These are phyloP conservation scores for Armadillidium nasatum DNA, from an alignment of 1,140 invertebrate species.

Conservation along the genomic window DNA sequence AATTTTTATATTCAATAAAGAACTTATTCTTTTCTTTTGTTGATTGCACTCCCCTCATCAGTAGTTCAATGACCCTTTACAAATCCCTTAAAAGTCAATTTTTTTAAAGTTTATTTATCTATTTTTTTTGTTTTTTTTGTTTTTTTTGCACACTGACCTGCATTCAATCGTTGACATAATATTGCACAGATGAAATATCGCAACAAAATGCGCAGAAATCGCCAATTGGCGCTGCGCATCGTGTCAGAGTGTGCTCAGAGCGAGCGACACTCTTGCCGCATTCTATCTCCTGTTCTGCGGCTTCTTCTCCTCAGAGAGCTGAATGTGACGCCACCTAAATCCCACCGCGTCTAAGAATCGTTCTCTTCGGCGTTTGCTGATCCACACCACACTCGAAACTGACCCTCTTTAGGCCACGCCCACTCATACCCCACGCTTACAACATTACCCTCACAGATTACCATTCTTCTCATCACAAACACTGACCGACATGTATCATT, in stretches of 20 bases:
- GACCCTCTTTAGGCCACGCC: not conserved
- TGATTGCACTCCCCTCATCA: too few species aligned
- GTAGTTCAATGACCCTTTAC: too few species aligned
- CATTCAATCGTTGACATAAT: constrained; percentile 2
- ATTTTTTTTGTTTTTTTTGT: too few species aligned
- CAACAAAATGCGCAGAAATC: not conserved
- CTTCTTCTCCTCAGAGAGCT: constrained; percentile 8
- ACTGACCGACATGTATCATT: not conserved
- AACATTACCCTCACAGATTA: not conserved
- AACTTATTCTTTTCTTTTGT: too few species aligned
- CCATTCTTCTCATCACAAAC: not conserved
- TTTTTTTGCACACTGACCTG: not conserved
- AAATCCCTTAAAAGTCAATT: too few species aligned
- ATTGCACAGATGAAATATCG: not conserved
- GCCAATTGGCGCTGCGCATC: not conserved
- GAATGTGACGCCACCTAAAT: not conserved
- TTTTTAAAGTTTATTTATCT: too few species aligned
- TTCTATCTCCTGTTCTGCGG: constrained; percentile 19
- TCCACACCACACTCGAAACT: constrained; percentile 1
- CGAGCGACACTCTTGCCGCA: constrained; percentile 4
- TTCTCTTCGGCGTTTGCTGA: constrained; percentile 9
- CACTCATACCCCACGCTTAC: not conserved
- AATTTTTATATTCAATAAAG: too few species aligned
- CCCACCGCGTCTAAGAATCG: constrained; percentile 1
- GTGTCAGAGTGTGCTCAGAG: constrained; percentile 10